Conservation (phyloP, 2,888 invertebrate species). For the Drosophila ustulata region DNA sequence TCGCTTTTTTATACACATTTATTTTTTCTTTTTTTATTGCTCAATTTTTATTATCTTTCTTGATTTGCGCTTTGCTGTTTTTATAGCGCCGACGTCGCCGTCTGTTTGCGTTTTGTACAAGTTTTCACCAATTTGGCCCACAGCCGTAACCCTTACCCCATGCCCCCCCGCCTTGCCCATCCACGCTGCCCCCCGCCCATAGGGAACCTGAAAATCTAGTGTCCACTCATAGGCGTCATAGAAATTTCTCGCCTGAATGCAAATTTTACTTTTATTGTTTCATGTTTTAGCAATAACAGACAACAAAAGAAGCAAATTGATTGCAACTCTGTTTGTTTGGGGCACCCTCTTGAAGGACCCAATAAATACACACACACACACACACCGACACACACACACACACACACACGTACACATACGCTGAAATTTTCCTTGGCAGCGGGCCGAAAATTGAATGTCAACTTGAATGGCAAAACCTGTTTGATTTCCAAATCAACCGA, state of each 20-base stretch:
- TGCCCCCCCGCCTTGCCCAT: neutral
- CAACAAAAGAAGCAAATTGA: slow-evolving; percentile 30
- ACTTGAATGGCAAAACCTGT: slow-evolving; percentile 65
- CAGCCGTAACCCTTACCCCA: slow-evolving; percentile 38
- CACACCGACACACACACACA: neutral
- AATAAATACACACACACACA: slow-evolving; percentile 1
- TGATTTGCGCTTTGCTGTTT: slow-evolving; percentile 69
- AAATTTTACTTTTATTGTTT: slow-evolving; percentile 62
- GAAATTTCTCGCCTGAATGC: slow-evolving; percentile 59
- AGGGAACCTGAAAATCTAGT: slow-evolving; percentile 56
- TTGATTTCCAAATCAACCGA: slow-evolving; percentile 72
- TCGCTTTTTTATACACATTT: slow-evolving; percentile 20
- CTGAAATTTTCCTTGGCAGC: slow-evolving; percentile 30
- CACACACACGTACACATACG: neutral
- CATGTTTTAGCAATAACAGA: slow-evolving; percentile 38
- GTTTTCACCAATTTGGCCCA: slow-evolving; percentile 54
- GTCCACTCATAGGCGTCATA: slow-evolving; percentile 50
- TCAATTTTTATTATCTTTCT: slow-evolving; percentile 67
- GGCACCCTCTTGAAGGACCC: slow-evolving; percentile 14
- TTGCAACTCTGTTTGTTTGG: slow-evolving; percentile 30
- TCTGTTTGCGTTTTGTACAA: slow-evolving; percentile 38
- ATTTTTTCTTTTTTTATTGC: slow-evolving; percentile 44
- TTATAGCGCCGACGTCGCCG: slow-evolving; percentile 40
- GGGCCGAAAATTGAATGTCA: slow-evolving; percentile 57
- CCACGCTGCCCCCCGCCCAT: neutral